These are phyloP conservation scores for Cerastis rubricosa DNA, from an alignment of 2,888 invertebrate genomes.

Conservation along the genomic window DNA sequence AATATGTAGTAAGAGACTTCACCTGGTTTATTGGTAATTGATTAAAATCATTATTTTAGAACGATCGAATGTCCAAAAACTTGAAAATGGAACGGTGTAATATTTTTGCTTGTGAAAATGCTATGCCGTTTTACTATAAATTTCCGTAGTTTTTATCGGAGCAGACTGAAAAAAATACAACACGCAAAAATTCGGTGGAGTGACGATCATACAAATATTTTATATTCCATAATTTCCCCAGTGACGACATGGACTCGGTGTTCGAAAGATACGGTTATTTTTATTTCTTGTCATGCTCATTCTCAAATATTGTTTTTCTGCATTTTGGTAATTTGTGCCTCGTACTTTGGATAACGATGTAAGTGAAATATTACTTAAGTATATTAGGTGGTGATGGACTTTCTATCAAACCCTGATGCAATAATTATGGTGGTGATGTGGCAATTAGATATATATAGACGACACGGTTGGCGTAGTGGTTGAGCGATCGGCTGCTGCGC, in stretches of 20 bases:
- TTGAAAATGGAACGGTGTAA: not conserved
- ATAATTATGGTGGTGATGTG: not conserved
- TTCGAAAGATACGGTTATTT: conserved; percentile 64
- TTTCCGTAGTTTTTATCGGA: conserved; percentile 46
- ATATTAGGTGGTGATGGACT: not conserved
- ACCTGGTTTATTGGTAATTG: not conserved
- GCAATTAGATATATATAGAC: too few species aligned
- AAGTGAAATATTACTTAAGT: not conserved
- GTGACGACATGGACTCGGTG: conserved; percentile 68
- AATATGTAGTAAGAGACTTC: not conserved
- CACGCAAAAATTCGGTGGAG: conserved; percentile 62
- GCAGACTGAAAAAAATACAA: conserved; percentile 56
- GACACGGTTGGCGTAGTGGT: too few species aligned
- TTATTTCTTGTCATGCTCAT: conserved; percentile 55
- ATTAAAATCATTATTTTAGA: not conserved
- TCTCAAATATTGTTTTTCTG: conserved; percentile 63
- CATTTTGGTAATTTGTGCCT: conserved; percentile 60
- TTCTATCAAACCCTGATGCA: too few species aligned
- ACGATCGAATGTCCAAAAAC: conserved; percentile 1
- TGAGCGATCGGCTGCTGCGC: too few species aligned
- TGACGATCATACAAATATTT: conserved; percentile 67
- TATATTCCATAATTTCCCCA: conserved; percentile 78
- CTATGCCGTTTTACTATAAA: conserved; percentile 11
- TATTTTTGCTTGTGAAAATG: conserved; percentile 14
- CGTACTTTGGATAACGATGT: conserved; percentile 18